Conservation (phyloP, 2,888 invertebrate genomes). For the Abscondita cerata region DNA sequence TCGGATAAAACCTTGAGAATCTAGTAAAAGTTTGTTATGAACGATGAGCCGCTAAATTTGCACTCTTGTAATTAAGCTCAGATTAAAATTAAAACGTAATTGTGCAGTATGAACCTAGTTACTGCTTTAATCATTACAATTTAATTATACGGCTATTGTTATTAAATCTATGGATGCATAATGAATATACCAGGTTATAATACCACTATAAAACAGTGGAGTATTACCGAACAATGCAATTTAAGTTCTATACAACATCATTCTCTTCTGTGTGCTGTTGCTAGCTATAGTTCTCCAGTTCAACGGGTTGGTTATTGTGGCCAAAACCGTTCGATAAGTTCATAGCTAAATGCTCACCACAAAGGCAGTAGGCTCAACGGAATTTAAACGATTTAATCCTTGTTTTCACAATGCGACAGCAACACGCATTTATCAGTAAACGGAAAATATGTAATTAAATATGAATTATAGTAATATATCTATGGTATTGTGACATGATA, state of each 20-base stretch:
- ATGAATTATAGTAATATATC: not conserved
- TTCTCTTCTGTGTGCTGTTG: conserved; percentile 28
- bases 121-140: conserved; percentile 31
- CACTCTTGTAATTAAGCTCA: not conserved
- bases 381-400: conserved; percentile 32
- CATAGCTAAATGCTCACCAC: conserved; percentile 27
- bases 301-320: conserved; percentile 29
- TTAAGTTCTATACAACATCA: conserved; percentile 28
- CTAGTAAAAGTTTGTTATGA: too few species aligned
- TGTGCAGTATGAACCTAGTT: conserved; percentile 12
- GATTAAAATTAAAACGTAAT: conserved; percentile 30
- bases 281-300: conserved; percentile 28
- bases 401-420: conserved; percentile 27
- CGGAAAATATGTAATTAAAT: not conserved
- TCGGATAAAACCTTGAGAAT: too few species aligned
- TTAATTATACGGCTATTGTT: conserved; percentile 28
- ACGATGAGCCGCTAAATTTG: not conserved
- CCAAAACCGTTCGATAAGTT: conserved; percentile 32
- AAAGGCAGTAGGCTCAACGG: conserved; percentile 30
- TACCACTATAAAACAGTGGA: conserved; percentile 27
- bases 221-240: conserved; percentile 34
- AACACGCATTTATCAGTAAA: conserved; percentile 29
- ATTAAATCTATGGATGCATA: conserved; percentile 31
- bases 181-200: conserved; percentile 33
- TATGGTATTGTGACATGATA: too few species aligned